Evolutionary conservation across 2,113 vertebrate genomes (phyloP), one percentile per base, ranked within the genome.

Genomic region (Petromus typicus): DNA sequence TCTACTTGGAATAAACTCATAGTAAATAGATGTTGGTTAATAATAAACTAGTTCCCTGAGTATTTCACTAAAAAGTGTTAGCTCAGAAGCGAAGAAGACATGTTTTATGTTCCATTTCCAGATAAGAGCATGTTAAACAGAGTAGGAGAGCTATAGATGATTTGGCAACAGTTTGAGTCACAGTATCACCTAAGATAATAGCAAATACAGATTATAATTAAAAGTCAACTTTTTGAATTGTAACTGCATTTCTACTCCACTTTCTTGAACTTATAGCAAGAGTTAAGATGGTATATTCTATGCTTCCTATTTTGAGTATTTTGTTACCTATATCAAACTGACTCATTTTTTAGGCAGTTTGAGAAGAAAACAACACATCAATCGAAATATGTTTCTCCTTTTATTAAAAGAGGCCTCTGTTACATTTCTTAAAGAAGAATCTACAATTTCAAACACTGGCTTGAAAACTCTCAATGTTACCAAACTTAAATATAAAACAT

Each of bases 401-500:
- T 89, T 94, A 61, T 14, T 81, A 71, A 87, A 90, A 90, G 91
- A 45, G 86, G 7, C 23, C 23, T 84, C 34, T 18, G 11, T 64
- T 57, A 40, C 40, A 67, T 86, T 80, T 91, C 40, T 64, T 83
- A 61, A 86, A 83, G 45, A 83, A 71, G 32, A 56, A 87, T 69
- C 34, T 3, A 27, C 48, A 75, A 34, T 87, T 86, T 95, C 25
- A 86, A 61, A n/a, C 8, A 85, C 48, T 93, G 57, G 22, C 27
- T 85, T 92, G 30, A 85, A 30, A 76, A 76, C 34, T 83, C 48
- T 32, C 63, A 91, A 12, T n/a, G 54, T 85, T 37, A 71, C 67
- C 45, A 73, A 75, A 83, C n/a, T 91, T 82, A 89, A 82, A 57
- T 64, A 32, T 82, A 40, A 90, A 45, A 82, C 66, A 92, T 88